A percentile compares a stretch with the other conserved stretches of the same genome.
Evolutionary conservation across 1,140 invertebrate species (phyloP).

Genomic region (Caenorhabditis tropicalis): DNA sequence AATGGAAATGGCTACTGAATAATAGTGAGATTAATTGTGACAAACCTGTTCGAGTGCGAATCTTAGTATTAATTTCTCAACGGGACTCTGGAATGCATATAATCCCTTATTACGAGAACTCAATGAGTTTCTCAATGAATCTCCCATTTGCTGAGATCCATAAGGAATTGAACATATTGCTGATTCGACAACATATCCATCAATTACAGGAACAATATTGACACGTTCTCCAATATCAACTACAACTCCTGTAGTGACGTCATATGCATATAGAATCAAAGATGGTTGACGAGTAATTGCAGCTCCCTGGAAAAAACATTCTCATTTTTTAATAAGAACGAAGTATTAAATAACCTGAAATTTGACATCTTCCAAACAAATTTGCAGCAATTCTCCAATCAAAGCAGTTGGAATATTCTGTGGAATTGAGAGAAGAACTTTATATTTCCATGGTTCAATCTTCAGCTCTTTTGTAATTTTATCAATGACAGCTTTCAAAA

Average conservation of each 20-base stretch:
- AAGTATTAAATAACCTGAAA: slow-evolving; percentile 63
- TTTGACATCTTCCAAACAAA: slow-evolving; percentile 63
- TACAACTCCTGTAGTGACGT: slow-evolving; percentile 77
- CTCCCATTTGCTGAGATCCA: slow-evolving; percentile 75
- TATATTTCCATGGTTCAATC: slow-evolving; percentile 63
- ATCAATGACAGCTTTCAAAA: slow-evolving; percentile 62
- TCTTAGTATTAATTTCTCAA: slow-evolving; percentile 73
- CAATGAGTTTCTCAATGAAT: slow-evolving; percentile 72
- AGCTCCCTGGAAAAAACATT: slow-evolving; percentile 73
- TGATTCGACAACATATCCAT: slow-evolving; percentile 74
- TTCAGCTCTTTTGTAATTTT: slow-evolving; percentile 65
- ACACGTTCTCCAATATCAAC: slow-evolving; percentile 78
- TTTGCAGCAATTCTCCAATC: slow-evolving; percentile 62
- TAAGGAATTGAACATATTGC: slow-evolving; percentile 73
- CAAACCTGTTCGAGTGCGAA: slow-evolving; percentile 73
- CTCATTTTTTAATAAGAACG: slow-evolving; percentile 73
- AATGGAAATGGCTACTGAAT: no score
- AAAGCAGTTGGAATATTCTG: slow-evolving; percentile 66
- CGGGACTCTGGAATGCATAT: slow-evolving; percentile 72
- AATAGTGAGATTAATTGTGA: no score
- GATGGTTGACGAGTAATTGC: slow-evolving; percentile 77
- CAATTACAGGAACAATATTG: slow-evolving; percentile 77
- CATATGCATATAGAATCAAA: slow-evolving; percentile 77
- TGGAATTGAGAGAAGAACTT: slow-evolving; percentile 69
- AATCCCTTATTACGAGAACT: slow-evolving; percentile 61